Evolutionary conservation across 1,140 invertebrate genomes (phyloP), one percentile per base, ranked within the genome.

Genomic region (Hydropsyche tenuis): DNA sequence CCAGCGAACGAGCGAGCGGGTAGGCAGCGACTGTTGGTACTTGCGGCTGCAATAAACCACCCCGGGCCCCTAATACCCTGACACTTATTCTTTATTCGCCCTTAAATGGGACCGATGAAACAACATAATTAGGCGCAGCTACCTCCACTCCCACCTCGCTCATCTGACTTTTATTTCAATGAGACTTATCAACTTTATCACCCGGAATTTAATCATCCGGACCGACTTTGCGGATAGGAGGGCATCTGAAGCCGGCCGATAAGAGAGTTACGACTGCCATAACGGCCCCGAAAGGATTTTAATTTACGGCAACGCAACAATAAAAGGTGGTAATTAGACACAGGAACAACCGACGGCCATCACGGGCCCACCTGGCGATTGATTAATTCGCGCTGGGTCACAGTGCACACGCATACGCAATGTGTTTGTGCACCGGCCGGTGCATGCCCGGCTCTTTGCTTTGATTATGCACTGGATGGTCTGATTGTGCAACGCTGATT

Each of bases 71-170:
- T 74, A 72, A 74, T 74, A 69, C 69, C 27, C 53, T 69, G 68
- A 73, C 68, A 73, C 75, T 77, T 74, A 74, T 68, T 77, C 75
- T 77, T 77, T 74, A 77, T 74, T 77, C 71, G 69, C 72, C 60
- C 63, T 72, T 74, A 76, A 74, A 74, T 64, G 72, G 70, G 53
- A 48, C 60, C 66, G 56, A 73, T 76, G 75, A 76, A 76, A 76
- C 75, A 76, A 76, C 75, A 74, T 74, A 77, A 77, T 77, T 77
- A 77, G 69, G 25, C 16, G 73, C 68, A 48, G 66, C 37, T 30
- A 42, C 60, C 18, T 62, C 65, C 68, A 53, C 69, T 46, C 63
- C 56, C 20, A 20, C 56, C 56, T 27, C 7, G 18, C 56, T 60
- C 23, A 25, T 18, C 20, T 20, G 56, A 22, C 27, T 72, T 73